Conservation (phyloP, 2,888 invertebrate species). For the Bugula neritina region DNA sequence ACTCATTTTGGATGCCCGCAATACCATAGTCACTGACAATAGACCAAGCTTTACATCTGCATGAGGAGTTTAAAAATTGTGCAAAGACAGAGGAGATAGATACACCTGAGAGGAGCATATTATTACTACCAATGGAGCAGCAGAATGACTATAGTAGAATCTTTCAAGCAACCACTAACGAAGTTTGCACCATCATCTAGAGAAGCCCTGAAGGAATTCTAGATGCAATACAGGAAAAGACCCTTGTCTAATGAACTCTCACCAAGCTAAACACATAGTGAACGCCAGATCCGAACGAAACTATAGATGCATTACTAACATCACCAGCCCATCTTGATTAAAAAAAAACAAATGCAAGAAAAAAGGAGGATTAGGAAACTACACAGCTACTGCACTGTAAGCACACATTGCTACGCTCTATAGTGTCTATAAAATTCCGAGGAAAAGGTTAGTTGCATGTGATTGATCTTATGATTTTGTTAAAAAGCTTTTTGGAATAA, state of each 20-base stretch:
- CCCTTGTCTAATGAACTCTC: background rate
- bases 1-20: slow-evolving; percentile 32
- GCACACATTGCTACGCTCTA: background rate
- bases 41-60: slow-evolving; percentile 32
- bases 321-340: background rate
- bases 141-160: slow-evolving; percentile 34
- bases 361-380: background rate
- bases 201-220: background rate
- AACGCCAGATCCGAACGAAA: background rate
- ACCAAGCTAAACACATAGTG: too few species aligned
- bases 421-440: too few species aligned
- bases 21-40: slow-evolving; percentile 34
- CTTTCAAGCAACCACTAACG: slow-evolving; percentile 32
- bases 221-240: background rate
- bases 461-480: too few species aligned
- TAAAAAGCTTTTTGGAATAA: too few species aligned
- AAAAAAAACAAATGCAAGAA: background rate
- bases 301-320: background rate
- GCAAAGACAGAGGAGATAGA: slow-evolving; percentile 31
- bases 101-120: slow-evolving; percentile 31
- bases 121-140: slow-evolving; percentile 31
- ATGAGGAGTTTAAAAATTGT: slow-evolving; percentile 33
- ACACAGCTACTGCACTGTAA: background rate
- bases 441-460: too few species aligned
- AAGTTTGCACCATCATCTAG: background rate